These are phyloP conservation scores for Aphidius colemani DNA, from an alignment of 2,888 invertebrate species.

Conservation along the genomic window DNA sequence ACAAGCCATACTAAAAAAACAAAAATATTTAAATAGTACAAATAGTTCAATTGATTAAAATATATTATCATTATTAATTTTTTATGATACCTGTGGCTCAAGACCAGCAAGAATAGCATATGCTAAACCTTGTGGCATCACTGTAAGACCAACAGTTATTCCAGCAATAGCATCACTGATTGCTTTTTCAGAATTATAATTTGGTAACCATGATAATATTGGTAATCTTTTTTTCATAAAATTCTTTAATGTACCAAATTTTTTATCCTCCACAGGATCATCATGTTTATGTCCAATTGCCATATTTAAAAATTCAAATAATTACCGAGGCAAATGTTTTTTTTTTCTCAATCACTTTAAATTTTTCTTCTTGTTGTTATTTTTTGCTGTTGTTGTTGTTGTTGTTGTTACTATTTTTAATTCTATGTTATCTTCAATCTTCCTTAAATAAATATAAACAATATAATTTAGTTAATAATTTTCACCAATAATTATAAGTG, in stretches of 20 bases:
- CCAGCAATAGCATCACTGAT: conserved; percentile 89
- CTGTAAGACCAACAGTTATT: conserved; percentile 88
- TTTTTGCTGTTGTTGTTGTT: no score
- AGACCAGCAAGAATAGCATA: conserved; percentile 89
- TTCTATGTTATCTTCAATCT: no score
- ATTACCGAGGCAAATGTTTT: no score
- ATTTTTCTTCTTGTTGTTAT: no score
- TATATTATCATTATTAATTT: not conserved
- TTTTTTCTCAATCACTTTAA: no score
- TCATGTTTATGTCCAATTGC: conserved; percentile 17
- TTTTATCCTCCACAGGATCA: conserved; percentile 1
- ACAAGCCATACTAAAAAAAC: conserved; percentile 86
- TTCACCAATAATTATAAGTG: no score
- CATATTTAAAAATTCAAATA: not conserved
- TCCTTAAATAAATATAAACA: no score
- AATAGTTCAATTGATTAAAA: conserved; percentile 17
- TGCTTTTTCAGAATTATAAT: conserved; percentile 76
- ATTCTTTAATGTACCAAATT: conserved; percentile 22
- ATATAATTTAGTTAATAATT: no score
- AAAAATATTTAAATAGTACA: not conserved
- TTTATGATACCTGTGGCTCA: conserved; percentile 70
- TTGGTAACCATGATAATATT: conserved; percentile 74
- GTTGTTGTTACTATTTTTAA: no score
- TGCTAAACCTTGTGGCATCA: conserved; percentile 91
- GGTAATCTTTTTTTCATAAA: conserved; percentile 65